These are phyloP conservation scores for Stegophylla sp. DNA, from an alignment of 2,888 invertebrate genomes.

Conservation along the genomic window DNA sequence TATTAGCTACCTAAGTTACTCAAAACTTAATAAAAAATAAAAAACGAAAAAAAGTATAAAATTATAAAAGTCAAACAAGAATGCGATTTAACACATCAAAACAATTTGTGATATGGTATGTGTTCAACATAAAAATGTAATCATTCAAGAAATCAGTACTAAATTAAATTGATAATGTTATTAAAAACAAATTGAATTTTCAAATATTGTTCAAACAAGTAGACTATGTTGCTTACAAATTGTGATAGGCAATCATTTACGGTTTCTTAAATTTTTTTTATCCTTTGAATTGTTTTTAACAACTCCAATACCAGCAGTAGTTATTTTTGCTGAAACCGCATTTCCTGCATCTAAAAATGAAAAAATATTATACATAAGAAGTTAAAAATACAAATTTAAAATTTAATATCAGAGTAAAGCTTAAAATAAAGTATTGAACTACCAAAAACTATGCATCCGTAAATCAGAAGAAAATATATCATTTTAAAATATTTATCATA, in stretches of 20 bases:
- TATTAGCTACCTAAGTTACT: constrained; percentile 47
- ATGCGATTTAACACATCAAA: constrained; percentile 51
- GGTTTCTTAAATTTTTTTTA: constrained; percentile 56
- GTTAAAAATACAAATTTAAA: no score
- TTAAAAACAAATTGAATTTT: constrained; percentile 22
- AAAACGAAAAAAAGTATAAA: constrained; percentile 53
- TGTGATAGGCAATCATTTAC: constrained; percentile 24
- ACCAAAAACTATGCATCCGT: no score
- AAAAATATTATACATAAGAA: no score
- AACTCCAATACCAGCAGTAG: constrained; percentile 60
- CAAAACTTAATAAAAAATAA: constrained; percentile 52
- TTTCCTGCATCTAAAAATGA: constrained; percentile 60
- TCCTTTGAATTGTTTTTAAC: constrained; percentile 59
- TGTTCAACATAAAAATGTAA: constrained; percentile 44
- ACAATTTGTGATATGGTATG: constrained; percentile 56
- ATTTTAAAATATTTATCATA: no score
- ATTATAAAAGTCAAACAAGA: constrained; percentile 58
- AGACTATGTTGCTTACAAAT: constrained; percentile 51
- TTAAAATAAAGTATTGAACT: no score
- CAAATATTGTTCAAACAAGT: constrained; percentile 55
- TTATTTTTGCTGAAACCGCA: constrained; percentile 61
- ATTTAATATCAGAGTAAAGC: no score
- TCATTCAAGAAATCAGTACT: constrained; percentile 36
- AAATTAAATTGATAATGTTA: constrained; percentile 5
- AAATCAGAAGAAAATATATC: no score